Evolutionary conservation across 2,113 vertebrate species (phyloP), one percentile per base, ranked within the genome.

Genomic region (Cololabis saira): DNA sequence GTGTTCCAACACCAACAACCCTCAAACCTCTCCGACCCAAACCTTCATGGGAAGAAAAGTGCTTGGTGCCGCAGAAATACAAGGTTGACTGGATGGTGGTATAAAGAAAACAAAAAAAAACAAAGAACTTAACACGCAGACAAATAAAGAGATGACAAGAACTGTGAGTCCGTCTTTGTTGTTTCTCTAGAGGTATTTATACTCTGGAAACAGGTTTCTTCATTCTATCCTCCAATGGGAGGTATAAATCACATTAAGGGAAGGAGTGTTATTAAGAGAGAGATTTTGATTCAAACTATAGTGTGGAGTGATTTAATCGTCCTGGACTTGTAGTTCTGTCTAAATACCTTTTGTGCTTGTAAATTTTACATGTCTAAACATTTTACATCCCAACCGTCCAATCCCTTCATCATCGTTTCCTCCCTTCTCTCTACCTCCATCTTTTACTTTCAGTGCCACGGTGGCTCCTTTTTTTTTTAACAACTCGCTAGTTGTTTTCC

Each of bases 1-100:
- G 1, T 2, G 16, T 1, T 80, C 77, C 83, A 86, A 83, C 56
- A 27, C 72, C 63, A 80, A 86, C 77, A 80, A 71, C 45, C 73
- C 63, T 33, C 71, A 70, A 78, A 78, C 77, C 77, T 70, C 76
- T 40, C 63, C 45, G 18, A 75, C 56, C 70, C 2, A 27, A 64
- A 40, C 73, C 76, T 77, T 77, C 74, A 66, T 74, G 71, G 69
- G 73, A 55, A 59, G 60, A 60, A 62, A 83, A 61, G 54, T 55
- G 56, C 44, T 78, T 14, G 40, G 43, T 0, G 33, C 71, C 79
- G 48, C 67, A 76, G 63, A 56, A 22, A 27, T 43, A 69, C 17
- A 54, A 12, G 59, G 45, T 40, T 74, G 57, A 61, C 50, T 19
- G 54, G 61, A 82, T 30, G 14, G 52, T 15, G 68, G 71, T 56